Evolutionary conservation across 2,797 vertebrate species (phyloP), one percentile per base, ranked within the genome.

Genomic region (Ataeniobius toweri): DNA sequence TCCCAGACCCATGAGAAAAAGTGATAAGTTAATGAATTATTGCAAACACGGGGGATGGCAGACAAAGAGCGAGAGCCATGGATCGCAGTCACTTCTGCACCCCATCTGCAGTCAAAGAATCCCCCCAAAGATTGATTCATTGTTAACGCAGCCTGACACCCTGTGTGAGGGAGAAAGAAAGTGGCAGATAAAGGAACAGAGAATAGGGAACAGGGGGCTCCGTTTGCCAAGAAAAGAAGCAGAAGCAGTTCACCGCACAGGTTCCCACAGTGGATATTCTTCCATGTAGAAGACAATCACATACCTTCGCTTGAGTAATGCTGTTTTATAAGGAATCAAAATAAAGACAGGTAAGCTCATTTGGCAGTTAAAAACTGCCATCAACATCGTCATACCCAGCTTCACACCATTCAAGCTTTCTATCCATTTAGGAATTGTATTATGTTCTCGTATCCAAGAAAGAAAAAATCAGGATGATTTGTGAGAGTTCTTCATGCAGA

Each of bases 101-200:
- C 95, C 95, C 95, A 95, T 95, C 94, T 94, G 94, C 94, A 94
- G 95, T 95, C 94, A 96, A 96, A 95, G 94, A 95, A 93, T 91
- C 90, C 92, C 93, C 92, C 93, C 91, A 92, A 96, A 95, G 95
- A 96, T 95, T 95, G 95, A 96, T 95, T 96, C 94, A 96, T 95
- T 95, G 95, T 96, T 96, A 96, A 96, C 93, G 83, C 93, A 92
- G 94, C 92, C 94, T 95, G 95, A 96, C 95, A 95, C 94, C 92
- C 93, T 90, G 92, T 92, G 94, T 93, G 94, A 94, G 91, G 83
- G 94, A 92, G 92, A 92, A 93, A 92, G 90, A 94, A 89, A 93
- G 89, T 88, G 91, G 87, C 22, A 95, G 93, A 95, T 94, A 95
- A 94, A 93, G 93, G 93, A 90, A 89, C 83, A 88, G 91, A 94